A percentile compares a stretch with the other conserved stretches of the same genome.
phyloP scores from a whole-genome alignment of 2,797 vertebrate species.

The Pristis pectinata region DNA sequence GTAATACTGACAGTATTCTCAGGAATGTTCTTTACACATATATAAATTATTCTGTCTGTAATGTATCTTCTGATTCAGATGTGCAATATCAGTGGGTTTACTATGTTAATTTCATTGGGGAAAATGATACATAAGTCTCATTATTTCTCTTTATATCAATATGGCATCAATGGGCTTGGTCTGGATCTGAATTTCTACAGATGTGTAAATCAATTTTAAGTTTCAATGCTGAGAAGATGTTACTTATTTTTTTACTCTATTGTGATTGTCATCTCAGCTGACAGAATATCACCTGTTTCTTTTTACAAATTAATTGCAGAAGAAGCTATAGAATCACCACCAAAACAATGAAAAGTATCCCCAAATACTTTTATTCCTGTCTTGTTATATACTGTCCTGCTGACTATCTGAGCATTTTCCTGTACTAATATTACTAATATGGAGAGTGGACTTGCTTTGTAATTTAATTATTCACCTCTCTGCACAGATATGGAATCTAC shows the following conservation, averaged over 20 bases:
- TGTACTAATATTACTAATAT: not conserved
- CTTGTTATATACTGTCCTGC: too few species aligned
- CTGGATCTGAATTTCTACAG: not conserved
- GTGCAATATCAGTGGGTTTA: not conserved
- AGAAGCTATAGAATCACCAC: not conserved
- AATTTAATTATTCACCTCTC: slow-evolving; percentile 2
- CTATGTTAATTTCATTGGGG: not conserved
- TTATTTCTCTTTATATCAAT: not conserved
- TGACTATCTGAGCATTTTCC: not conserved
- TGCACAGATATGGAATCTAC: slow-evolving; percentile 71
- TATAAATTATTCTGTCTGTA: not conserved
- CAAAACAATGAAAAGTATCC: too few species aligned
- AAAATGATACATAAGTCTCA: not conserved
- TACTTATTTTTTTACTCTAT: not conserved
- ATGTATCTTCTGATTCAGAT: not conserved
- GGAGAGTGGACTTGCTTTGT: not conserved
- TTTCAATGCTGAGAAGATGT: not conserved
- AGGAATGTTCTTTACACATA: not conserved
- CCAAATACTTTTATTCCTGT: not conserved
- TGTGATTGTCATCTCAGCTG: not conserved
- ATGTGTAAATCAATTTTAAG: not conserved
- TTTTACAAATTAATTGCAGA: not conserved
- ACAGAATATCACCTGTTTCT: not conserved
- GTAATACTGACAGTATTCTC: not conserved
- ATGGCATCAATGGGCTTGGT: not conserved